Evolutionary conservation across 1,140 invertebrate species (phyloP).

Genomic region (Drosophila mojavensis): DNA sequence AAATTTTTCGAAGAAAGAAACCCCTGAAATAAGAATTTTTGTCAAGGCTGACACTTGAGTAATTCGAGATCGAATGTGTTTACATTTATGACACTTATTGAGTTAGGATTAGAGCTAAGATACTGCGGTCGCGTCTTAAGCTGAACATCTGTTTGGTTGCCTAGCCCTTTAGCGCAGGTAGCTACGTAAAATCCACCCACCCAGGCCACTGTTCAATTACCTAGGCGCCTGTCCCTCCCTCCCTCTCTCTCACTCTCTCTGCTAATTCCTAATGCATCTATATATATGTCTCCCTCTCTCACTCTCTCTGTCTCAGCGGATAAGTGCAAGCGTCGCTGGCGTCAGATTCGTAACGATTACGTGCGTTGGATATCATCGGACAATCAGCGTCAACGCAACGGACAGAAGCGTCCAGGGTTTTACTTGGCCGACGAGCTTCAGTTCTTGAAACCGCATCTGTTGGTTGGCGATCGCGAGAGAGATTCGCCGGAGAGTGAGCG

Average conservation of each 20-base stretch:
- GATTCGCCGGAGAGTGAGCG: conserved; percentile 12
- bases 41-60: neutral
- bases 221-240: neutral
- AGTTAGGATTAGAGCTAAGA: conserved; percentile 26
- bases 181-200: neutral
- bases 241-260: neutral
- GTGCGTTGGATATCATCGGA: conserved; percentile 39
- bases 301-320: conserved; percentile 38
- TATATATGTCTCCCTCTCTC: neutral
- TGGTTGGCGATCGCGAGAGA: conserved; percentile 4
- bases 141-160: conserved; percentile 33
- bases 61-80: neutral
- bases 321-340: conserved; percentile 67
- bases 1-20: neutral
- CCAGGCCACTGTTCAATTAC: neutral
- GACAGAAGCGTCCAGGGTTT: conserved; percentile 25
- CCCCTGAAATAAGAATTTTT: neutral
- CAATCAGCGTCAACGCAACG: conserved; percentile 24
- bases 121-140: neutral
- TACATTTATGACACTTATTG: conserved; percentile 44
- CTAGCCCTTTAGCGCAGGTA: conserved; percentile 1
- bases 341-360: conserved; percentile 61
- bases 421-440: conserved; percentile 39
- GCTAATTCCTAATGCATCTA: neutral
- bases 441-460: conserved; percentile 53